These are phyloP conservation scores for Asteroscopus sphinx DNA, from an alignment of 2,888 invertebrate genomes.

Conservation along the genomic window DNA sequence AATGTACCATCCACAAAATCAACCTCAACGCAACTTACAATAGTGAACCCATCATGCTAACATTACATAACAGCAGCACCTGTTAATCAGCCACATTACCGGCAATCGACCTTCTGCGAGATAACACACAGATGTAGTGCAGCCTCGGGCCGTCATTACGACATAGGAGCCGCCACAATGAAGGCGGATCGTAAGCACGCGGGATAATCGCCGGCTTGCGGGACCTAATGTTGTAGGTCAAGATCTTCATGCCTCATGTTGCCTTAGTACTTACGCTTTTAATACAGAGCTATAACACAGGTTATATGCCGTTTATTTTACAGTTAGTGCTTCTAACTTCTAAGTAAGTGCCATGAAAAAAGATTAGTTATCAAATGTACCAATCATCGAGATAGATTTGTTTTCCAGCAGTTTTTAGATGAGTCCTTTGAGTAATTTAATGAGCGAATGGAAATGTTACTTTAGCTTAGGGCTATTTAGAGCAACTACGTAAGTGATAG, in stretches of 20 bases:
- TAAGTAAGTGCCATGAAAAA: conserved; percentile 25
- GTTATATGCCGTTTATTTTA: conserved; percentile 43
- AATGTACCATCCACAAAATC: background rate
- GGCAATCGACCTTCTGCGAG: conserved; percentile 76
- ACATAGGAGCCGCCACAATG: conserved; percentile 53
- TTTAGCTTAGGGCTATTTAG: conserved; percentile 17
- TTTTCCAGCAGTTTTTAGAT: conserved; percentile 10
- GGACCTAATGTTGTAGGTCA: conserved; percentile 60
- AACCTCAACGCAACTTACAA: conserved; percentile 9
- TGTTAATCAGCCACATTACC: conserved; percentile 72
- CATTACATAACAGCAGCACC: conserved; percentile 56
- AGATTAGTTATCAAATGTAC: conserved; percentile 21
- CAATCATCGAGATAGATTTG: conserved; percentile 19
- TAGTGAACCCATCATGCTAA: conserved; percentile 25
- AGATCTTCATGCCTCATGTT: conserved; percentile 56
- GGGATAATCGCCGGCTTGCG: conserved; percentile 56
- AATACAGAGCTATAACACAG: conserved; percentile 39
- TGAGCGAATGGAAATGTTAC: conserved; percentile 29
- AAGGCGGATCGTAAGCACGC: conserved; percentile 51
- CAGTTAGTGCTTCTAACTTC: conserved; percentile 31
- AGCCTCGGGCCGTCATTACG: conserved; percentile 57
- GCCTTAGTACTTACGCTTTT: conserved; percentile 49
- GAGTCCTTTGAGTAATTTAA: no score
- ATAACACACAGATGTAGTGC: conserved; percentile 63
- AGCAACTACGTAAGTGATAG: conserved; percentile 1